Base-by-base conservation (phyloP, 2,797 vertebrate genomes). In the Channa striata region DNA sequence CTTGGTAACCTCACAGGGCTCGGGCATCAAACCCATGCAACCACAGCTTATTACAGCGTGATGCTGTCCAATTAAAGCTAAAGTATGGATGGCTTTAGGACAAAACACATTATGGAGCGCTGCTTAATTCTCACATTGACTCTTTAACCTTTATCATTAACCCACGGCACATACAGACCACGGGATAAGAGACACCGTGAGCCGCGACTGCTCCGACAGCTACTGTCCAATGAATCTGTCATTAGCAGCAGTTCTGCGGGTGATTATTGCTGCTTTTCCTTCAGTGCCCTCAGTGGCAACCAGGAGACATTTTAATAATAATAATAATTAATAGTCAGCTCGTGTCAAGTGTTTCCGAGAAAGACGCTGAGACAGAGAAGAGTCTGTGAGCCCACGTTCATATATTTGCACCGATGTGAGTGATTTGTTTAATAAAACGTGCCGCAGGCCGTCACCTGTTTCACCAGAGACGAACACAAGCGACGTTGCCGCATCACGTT, bases 11-110 rank as follows among this genome's bases (percentile, higher is more conserved):
- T 89, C 87, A 19, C 70, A 86, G 88, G 89, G 77, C 79, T 78
- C 64, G 84, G 89, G 78, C 89, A 86, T 90, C 90, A 89, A 90
- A 93, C 83, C 78, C 79, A 67, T 69, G 82, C 72, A 90, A 81
- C 88, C 79, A 72, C 76, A 57, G 74, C 82, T 81, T 87, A 90
- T 91, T 88, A 80, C 81, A 50, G 77, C 75, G 68, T 60, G 68
- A 77, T 57, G 77, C 71, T 20, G 83, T 86, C 77, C 85, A 88
- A 87, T 90, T 84, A 90, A 80, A 85, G 78, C 74, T 65, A 54
- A 69, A 82, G 82, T 79, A 80, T 70, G 74, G 73, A 74, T 60
- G 78, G 63, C 76, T 85, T 77, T 54, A 81, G 79, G 69, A 78
- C 71, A 58, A 78, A 64, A 78, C 66, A 64, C 47, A 58, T 68